Evolutionary conservation across 2,113 vertebrate species (phyloP), one percentile per base, ranked within the genome.

Genomic region (Rhegmatorhina hoffmannsi): DNA sequence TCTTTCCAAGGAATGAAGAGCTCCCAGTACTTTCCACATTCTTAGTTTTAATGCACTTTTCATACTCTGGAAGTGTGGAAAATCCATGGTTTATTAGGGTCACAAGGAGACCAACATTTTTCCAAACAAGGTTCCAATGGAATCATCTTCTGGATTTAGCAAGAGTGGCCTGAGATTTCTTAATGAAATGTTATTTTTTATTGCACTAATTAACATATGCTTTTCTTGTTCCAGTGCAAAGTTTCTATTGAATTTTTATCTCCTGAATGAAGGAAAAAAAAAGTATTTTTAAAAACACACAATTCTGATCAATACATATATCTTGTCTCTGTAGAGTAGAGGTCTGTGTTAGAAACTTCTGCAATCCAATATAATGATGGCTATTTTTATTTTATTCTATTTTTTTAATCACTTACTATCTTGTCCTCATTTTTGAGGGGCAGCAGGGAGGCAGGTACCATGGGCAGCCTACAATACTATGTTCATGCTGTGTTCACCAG

Each of bases 11-110:
- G 15, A 87, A 58, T 6, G 1, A 72, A 59, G n/a, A 62, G 2
- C 17, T 80, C 36, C 3, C 23, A 29, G 17, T 13, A 0, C 1
- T 38, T 84, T 62, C 52, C 58, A 81, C 0, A 0, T 68, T 76
- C 47, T 87, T 38, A 73, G 24, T 92, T 90, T 59, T 59, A 72
- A 63, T 58, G 31, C 3, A 49, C 9, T 77, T 80, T 24, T 76
- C 38, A 53, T 44, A 33, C 26, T 34, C 8, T 23, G 31, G 29
- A 58, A 49, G 19, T 3, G 2, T 31, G 40, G 70, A 63, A 87
- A 24, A 6, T 60, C 14, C 2, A 10, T 0, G 3, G 3, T 53
- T 56, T 67, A n/a, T 53, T 18, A 60, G 15, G 36, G 8, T 80
- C 47, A 62, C 9, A 19, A 84, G 26, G 33, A 72, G n/a, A 72